phyloP scores from a whole-genome alignment of 2,113 vertebrate species.

The Ancistrus triradiatus region DNA sequence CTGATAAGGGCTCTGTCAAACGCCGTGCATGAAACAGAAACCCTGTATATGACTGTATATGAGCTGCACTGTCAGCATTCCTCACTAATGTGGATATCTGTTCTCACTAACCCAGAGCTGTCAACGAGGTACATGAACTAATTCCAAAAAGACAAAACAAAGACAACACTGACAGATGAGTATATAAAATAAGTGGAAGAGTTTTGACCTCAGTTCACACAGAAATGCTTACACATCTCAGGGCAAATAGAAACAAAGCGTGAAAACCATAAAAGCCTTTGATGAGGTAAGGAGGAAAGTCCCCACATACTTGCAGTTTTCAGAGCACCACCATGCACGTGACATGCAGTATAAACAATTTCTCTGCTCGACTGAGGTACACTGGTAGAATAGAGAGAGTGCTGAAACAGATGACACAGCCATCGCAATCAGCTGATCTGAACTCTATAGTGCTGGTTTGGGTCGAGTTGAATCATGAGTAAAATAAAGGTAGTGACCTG shows the following conservation, averaged over 20 bases:
- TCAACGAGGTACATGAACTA: constrained; percentile 11
- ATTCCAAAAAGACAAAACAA: no score
- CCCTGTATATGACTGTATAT: constrained; percentile 7
- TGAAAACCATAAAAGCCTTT: constrained; percentile 14
- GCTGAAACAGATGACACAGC: no score
- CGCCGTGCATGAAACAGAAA: constrained; percentile 16
- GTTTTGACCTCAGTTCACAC: not conserved
- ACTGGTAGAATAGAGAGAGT: no score
- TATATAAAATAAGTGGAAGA: no score
- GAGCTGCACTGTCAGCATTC: constrained; percentile 29
- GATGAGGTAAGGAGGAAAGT: constrained; percentile 5
- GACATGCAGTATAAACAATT: no score
- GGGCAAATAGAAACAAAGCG: not conserved
- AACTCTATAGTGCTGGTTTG: no score
- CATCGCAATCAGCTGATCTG: no score
- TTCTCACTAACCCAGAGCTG: constrained; percentile 8
- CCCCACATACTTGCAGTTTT: not conserved
- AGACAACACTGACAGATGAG: no score
- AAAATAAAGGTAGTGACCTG: no score
- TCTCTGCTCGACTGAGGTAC: no score
- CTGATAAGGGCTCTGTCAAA: constrained; percentile 40
- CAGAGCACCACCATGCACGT: not conserved
- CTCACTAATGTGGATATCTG: constrained; percentile 3
- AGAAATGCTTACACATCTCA: not conserved
- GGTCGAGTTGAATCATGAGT: no score